Evolutionary conservation across 2,113 vertebrate genomes (phyloP).

Genomic region (Tragelaphus strepsiceros): DNA sequence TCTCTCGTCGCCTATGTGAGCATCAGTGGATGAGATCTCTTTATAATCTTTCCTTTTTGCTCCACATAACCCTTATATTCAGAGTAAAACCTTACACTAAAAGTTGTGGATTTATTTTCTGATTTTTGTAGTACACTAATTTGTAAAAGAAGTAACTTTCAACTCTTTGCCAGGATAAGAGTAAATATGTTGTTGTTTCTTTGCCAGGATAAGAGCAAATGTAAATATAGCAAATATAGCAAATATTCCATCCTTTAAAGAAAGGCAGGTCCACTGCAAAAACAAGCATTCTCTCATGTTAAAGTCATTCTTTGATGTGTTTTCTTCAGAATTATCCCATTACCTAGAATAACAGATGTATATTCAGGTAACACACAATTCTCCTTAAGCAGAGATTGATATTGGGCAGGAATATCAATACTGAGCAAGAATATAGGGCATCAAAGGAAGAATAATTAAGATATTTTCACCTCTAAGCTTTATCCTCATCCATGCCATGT

Average conservation of each 20-base stretch:
- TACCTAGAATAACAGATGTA: not conserved
- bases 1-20: fast-evolving
- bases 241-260: not conserved
- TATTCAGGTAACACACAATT: not conserved
- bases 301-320: not conserved
- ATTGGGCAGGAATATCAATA: not conserved
- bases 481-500: not conserved
- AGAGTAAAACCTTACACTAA: not conserved
- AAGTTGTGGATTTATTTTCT: not conserved
- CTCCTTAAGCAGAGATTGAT: not conserved
- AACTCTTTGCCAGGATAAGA: not conserved
- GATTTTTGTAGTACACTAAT: not conserved
- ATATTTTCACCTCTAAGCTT: not conserved
- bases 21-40: not conserved
- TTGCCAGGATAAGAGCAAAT: not conserved
- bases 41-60: not conserved
- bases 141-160: not conserved
- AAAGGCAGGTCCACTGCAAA: not conserved
- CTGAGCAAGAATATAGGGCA: not conserved
- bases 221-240: not conserved
- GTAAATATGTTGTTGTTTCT: not conserved
- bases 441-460: not conserved
- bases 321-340: not conserved
- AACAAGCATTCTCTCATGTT: not conserved
- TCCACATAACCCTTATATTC: not conserved